Base-by-base conservation (phyloP, 2,888 invertebrate species). In the Nebria salina region DNA sequence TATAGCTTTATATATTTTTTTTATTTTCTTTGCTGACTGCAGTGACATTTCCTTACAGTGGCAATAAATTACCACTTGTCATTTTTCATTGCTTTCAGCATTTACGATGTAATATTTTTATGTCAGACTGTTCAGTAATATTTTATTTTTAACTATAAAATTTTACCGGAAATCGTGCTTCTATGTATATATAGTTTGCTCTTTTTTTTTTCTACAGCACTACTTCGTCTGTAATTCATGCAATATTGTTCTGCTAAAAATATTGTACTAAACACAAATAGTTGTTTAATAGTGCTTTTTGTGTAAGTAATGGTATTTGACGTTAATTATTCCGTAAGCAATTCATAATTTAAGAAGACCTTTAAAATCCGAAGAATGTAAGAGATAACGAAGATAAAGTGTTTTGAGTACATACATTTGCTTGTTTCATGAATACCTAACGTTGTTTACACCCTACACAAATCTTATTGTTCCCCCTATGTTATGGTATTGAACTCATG, bases 401-500 rank as follows among this genome's bases (percentile, higher is more conserved):
- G 54, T 2, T 54, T 11, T 54, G 5, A 2, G 54, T 13, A 54
- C 13, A 13, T 54, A 54, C 54, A 54, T 54, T 54, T 0, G 54
- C 54, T 54, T 54, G 54, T 54, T 54, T 54, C 8, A 4, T 4
- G 54, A 54, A 11, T 54, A 4, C 13, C 54, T 54, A 25, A 20
- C 66, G n/a, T 75, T 76, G 66, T 20, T 77, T 77, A 66, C 76
- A 54, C 54, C 25, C 64, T 64, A 26, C 20, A 26, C 70, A 77
- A 77, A 77, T 72, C 70, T 70, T 20, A 66, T 70, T 42, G 11
- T 54, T 54, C 72, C 34, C 68, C 54, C 76, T 41, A 13, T 34
- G 65, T 41, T 64, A 65, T 65, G 20, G 72, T 42, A 78, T 78
- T 78, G 73, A 65, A 41, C 70, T 54, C 72, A 54, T 72, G 72